Percentiles rank a stretch among this genome's conserved stretches.
Evolutionary conservation across 2,113 vertebrate genomes (phyloP).

Genomic region (Trachemys scripta): DNA sequence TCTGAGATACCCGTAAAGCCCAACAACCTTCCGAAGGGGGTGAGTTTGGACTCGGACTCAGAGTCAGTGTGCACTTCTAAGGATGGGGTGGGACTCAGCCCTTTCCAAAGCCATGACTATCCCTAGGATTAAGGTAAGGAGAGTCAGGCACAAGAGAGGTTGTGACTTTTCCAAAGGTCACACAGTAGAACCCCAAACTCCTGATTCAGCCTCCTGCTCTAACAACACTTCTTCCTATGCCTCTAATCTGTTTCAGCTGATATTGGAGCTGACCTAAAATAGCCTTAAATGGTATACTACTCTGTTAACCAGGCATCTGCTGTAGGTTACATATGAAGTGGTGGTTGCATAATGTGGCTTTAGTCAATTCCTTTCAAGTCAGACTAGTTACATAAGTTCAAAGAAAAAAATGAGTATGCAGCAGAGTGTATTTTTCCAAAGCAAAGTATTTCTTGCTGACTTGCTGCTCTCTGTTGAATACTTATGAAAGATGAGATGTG

Average conservation of each 20-base stretch:
- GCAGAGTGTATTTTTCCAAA: constrained; percentile 47
- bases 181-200: not conserved
- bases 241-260: not conserved
- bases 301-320: not conserved
- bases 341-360: not conserved
- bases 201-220: not conserved
- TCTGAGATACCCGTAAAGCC: not conserved
- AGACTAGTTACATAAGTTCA: not conserved
- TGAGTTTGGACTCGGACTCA: not conserved
- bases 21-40: not conserved
- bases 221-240: not conserved
- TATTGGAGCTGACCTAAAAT: not conserved
- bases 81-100: not conserved
- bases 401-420: not conserved
- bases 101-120: not conserved
- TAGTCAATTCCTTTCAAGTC: constrained; percentile 15
- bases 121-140: not conserved
- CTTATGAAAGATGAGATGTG: constrained; percentile 34
- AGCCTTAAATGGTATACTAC: not conserved
- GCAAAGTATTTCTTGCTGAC: constrained; percentile 18
- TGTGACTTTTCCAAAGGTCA: not conserved
- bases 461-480: constrained; percentile 25
- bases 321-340: rapidly evolving
- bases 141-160: not conserved
- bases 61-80: not conserved